Evolutionary conservation across 2,797 vertebrate species (phyloP).

Genomic region (Toxotes lorentzi): DNA sequence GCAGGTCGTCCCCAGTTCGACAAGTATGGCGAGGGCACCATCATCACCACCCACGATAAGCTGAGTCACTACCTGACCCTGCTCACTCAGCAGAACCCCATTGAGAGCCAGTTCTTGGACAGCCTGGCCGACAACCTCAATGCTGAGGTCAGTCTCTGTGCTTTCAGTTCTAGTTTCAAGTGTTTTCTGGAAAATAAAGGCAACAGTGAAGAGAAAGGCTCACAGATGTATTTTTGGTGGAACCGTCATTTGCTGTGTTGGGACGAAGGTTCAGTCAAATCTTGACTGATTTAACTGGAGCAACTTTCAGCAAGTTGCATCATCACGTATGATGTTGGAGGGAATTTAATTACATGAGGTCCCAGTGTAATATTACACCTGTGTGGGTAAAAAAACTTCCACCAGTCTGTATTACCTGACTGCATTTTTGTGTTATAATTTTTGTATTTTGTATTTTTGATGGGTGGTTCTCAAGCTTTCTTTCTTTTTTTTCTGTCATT

Average conservation of each 20-base stretch:
- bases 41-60: constrained; percentile 97
- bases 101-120: constrained; percentile 97
- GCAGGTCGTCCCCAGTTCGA: constrained; percentile 98
- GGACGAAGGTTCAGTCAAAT: not conserved
- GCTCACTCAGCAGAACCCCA: constrained; percentile 98
- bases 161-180: not conserved
- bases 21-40: constrained; percentile 95
- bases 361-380: not conserved
- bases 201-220: not conserved
- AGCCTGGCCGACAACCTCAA: constrained; percentile 97
- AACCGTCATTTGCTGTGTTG: not conserved
- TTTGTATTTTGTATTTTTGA: not conserved
- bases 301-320: constrained; percentile 7
- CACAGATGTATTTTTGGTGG: not conserved
- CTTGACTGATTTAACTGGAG: not conserved
- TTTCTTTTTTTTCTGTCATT: too few relatives aligned
- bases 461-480: too few relatives aligned
- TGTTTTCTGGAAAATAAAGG: not conserved
- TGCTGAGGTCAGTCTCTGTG: constrained; percentile 89
- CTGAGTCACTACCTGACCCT: constrained; percentile 97
- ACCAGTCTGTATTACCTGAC: not conserved
- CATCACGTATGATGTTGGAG: not conserved
- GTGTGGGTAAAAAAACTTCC: not conserved
- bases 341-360: not conserved
- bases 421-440: not conserved